Evolutionary conservation across 2,113 vertebrate genomes (phyloP).

Genomic region (Thamnophis sirtalis): DNA sequence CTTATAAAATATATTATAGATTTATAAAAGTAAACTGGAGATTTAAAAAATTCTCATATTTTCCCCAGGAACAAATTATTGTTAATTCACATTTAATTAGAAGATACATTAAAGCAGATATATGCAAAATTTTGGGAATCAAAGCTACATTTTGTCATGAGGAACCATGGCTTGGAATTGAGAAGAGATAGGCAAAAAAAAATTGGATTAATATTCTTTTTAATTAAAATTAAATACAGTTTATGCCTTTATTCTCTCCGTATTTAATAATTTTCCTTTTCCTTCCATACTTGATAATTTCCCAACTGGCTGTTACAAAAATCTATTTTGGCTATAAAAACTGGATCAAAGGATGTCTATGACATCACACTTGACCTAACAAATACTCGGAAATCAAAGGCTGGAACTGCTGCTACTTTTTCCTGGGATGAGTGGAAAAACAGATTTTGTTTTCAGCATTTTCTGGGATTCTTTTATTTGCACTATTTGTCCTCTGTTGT

Average conservation of each 20-base stretch:
- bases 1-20: neutral
- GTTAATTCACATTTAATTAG: neutral
- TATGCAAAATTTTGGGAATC: neutral
- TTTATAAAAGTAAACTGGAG: neutral
- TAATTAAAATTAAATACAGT: neutral
- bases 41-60: neutral
- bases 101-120: neutral
- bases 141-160: neutral
- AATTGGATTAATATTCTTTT: neutral
- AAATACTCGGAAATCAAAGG: neutral
- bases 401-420: neutral
- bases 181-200: neutral
- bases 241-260: neutral
- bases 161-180: neutral
- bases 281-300: neutral
- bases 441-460: neutral
- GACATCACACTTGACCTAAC: neutral
- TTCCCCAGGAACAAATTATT: neutral
- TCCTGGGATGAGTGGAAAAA: neutral
- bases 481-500: neutral
- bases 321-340: neutral
- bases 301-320: neutral
- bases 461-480: neutral
- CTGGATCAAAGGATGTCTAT: neutral
- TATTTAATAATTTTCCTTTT: neutral